Evolutionary conservation across 2,113 vertebrate genomes (phyloP), one percentile per base, ranked within the genome.

Genomic region (Turdus rufiventris): DNA sequence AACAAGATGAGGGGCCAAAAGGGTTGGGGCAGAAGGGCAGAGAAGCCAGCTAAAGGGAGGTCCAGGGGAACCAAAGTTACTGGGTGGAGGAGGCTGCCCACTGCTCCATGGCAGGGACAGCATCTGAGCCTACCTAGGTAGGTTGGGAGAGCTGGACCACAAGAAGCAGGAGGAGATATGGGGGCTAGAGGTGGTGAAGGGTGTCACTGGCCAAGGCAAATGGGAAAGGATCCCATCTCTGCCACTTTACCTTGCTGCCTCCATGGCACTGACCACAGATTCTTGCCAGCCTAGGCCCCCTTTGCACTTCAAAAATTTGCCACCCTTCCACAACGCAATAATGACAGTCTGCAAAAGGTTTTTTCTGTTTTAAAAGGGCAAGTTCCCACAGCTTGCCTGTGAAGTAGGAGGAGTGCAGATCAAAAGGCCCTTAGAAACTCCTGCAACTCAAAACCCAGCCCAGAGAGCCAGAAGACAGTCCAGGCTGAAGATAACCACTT

Each of bases 191-290:
- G 47, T 68, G 71, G 61, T 1, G 1, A 58, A 50, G 31, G 6
- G 34, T 17, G 28, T 17, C 57, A 48, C 23, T 2, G 2, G 21
- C 38, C 5, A 8, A 58, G 43, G 42, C 16, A 60, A 45, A 60
- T 24, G 15, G n/a, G 48, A 38, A 77, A 61, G 53, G 50, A 71
- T 47, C 34, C 71, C 20, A 54, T 10, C 53, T 89, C 61, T 56
- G 24, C 21, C 0, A 0, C 45, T 68, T 42, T 58, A 61, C 53
- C 29, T 79, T 2, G 1, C 53, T 82, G 62, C 20, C 43, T 76
- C 40, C 38, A 8, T 6, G 6, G 65, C 31, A 57, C 36, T 51
- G 36, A 31, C 24, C 28, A 38, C 56, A 82, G 47, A 43, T 43
- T 24, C 31, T 86, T 17, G 5, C 25, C 74, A 2, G 1, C 4